Conservation (phyloP, 2,113 vertebrate species). For the Turnix velox region DNA sequence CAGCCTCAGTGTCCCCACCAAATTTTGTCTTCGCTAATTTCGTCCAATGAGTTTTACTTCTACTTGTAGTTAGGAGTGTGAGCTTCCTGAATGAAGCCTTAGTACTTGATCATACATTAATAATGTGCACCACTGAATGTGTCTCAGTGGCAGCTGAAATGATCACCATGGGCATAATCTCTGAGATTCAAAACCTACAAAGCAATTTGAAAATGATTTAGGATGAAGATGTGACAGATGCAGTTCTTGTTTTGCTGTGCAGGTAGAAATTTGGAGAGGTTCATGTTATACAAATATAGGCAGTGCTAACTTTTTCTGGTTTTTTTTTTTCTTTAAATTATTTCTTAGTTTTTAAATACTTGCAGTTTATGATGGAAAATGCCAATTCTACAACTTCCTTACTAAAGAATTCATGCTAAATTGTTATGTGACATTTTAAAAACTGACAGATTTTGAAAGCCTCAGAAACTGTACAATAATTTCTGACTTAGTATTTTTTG, state of each 20-base stretch:
- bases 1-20: fast-evolving
- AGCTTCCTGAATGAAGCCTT: not conserved
- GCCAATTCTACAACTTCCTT: not conserved
- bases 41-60: not conserved
- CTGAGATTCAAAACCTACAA: not conserved
- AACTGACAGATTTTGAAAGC: not conserved
- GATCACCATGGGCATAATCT: not conserved
- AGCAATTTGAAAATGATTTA: not conserved
- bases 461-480: not conserved
- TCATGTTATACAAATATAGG: not conserved
- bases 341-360: not conserved
- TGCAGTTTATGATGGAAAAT: not conserved
- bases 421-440: not conserved
- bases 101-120: not conserved
- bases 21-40: not conserved
- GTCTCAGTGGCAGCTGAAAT: not conserved
- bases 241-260: not conserved
- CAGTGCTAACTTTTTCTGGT: not conserved
- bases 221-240: not conserved
- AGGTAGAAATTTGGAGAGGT: not conserved
- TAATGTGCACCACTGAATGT: not conserved
- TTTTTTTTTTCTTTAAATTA: not conserved
- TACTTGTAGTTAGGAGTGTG: not conserved
- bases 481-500: not conserved
- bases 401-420: not conserved